Evolutionary conservation across 2,888 invertebrate genomes (phyloP).

Genomic region (Trissolcus brochymenae): DNA sequence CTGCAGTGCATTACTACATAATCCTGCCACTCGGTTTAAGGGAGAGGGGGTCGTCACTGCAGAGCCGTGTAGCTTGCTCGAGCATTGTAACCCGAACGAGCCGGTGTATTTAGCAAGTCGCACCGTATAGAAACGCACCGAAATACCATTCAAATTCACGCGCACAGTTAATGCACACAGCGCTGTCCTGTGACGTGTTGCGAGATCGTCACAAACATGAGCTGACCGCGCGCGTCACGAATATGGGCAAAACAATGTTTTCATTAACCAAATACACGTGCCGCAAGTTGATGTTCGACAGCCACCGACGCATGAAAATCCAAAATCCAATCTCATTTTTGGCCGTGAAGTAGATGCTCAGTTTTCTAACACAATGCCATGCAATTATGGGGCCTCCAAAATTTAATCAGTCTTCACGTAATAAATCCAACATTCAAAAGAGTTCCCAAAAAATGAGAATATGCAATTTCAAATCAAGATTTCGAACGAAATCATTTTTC

Average conservation of each 20-base stretch:
- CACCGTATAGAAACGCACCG: neutral
- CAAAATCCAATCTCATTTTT: conserved; percentile 50
- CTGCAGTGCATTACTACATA: conserved; percentile 65
- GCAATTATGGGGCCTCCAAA: neutral
- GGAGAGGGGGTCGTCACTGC: conserved; percentile 49
- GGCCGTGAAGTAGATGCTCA: neutral
- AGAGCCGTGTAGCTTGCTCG: conserved; percentile 3
- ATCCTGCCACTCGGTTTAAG: conserved; percentile 66
- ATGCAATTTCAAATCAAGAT: too few species aligned
- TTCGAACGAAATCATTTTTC: too few species aligned
- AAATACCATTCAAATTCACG: conserved; percentile 11
- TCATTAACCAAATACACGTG: conserved; percentile 72
- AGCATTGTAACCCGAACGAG: conserved; percentile 54
- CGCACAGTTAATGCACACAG: conserved; percentile 38
- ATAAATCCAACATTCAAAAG: neutral
- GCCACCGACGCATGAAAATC: conserved; percentile 52
- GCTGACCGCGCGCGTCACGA: conserved; percentile 59
- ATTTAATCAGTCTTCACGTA: neutral
- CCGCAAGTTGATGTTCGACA: conserved; percentile 58
- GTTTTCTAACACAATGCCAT: neutral
- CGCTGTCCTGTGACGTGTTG: conserved; percentile 47
- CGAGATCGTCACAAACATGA: conserved; percentile 64
- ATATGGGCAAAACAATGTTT: conserved; percentile 69
- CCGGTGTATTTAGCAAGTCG: conserved; percentile 27
- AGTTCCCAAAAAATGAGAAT: too few species aligned